phyloP scores from a whole-genome alignment of 2,113 vertebrate genomes.

The Phaethornis superciliosus region DNA sequence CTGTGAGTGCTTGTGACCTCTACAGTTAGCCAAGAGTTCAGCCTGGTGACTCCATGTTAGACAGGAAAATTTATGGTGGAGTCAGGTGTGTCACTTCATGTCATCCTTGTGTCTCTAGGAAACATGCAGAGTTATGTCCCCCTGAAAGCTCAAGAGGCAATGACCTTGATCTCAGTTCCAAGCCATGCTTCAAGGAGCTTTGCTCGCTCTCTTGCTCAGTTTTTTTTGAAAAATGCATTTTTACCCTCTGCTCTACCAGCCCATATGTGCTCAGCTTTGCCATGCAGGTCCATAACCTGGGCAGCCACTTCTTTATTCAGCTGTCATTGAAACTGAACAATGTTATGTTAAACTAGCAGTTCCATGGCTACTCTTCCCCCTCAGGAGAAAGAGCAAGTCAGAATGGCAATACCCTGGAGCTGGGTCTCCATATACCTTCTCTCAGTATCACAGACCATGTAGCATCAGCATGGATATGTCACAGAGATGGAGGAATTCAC shows the following conservation, averaged over 20 bases:
- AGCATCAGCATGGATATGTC: not conserved
- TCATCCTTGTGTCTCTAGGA: accelerated
- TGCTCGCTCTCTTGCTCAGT: not conserved
- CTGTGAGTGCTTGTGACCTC: not conserved
- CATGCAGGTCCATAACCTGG: not conserved
- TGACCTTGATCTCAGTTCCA: not conserved
- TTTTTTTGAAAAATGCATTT: not conserved
- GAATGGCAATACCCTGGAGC: not conserved
- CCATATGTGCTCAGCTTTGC: not conserved
- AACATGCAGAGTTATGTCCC: not conserved
- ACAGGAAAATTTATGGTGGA: slow-evolving; percentile 27
- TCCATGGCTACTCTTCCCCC: not conserved
- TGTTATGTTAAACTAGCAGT: not conserved
- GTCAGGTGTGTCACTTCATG: not conserved
- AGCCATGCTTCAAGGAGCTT: not conserved
- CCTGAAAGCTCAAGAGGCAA: not conserved
- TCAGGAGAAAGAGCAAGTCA: not conserved
- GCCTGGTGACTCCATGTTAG: not conserved
- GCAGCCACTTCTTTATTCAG: not conserved
- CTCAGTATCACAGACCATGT: not conserved
- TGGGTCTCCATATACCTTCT: not conserved
- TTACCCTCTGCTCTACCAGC: not conserved
- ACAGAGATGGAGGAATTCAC: not conserved
- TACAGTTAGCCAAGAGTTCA: not conserved
- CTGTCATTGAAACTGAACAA: not conserved